Percentiles rank a stretch among this genome's conserved stretches.
phyloP scores from a whole-genome alignment of 2,797 vertebrate genomes.

The Halcyon leucocephala region DNA sequence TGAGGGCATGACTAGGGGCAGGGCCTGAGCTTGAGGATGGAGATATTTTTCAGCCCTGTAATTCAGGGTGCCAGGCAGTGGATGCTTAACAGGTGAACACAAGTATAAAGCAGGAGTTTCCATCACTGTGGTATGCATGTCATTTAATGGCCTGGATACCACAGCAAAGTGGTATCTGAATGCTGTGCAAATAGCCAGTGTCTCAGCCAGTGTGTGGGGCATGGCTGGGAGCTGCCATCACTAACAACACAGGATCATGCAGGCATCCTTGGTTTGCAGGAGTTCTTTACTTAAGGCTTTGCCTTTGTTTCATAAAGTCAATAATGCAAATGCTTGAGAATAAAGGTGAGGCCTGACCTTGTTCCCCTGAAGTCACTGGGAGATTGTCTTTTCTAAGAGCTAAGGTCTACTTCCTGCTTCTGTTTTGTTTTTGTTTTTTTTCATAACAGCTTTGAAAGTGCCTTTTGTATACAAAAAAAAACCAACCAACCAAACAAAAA shows the following conservation, averaged over 20 bases:
- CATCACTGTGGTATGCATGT: fast-evolving
- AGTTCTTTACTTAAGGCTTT: neutral
- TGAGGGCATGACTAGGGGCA: neutral
- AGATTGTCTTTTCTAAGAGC: neutral
- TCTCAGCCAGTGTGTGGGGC: neutral
- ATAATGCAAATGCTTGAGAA: constrained; percentile 2
- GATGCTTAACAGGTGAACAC: neutral
- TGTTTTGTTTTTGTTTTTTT: neutral
- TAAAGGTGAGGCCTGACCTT: neutral
- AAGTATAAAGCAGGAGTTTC: neutral
- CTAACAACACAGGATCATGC: neutral
- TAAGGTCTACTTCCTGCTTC: neutral
- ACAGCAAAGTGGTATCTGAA: neutral
- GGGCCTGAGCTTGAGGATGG: neutral
- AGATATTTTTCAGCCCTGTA: neutral
- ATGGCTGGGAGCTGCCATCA: neutral
- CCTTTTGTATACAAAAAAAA: neutral
- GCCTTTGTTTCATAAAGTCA: constrained; percentile 21
- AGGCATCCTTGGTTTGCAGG: neutral
- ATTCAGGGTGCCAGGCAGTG: neutral
- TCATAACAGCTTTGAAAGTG: neutral
- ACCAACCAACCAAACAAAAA: too few species aligned
- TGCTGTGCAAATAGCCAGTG: neutral
- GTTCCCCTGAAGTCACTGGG: neutral
- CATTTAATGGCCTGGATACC: neutral